Evolutionary conservation across 2,797 vertebrate genomes (phyloP), one percentile per base, ranked within the genome.

Genomic region (Sebastes flavidus): DNA sequence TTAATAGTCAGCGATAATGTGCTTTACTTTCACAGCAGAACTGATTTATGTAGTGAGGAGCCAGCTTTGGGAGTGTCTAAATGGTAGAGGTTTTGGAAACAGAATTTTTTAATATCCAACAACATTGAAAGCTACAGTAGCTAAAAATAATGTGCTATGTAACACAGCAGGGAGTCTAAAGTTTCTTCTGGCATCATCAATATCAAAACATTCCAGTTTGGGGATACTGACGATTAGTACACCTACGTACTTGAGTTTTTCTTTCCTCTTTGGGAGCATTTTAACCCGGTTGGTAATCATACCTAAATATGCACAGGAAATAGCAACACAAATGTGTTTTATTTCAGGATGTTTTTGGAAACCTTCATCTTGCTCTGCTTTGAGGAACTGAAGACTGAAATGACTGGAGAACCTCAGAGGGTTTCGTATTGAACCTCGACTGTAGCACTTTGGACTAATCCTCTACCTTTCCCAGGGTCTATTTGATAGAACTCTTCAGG

Each of bases 101-200:
- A 27, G 24, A 56, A 70, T 60, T 62, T 13, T 65, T 68, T 52
- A 63, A 72, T 36, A 72, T 56, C 63, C 22, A 49, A 24, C 67
- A 66, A 54, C 65, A 60, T 1, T 73, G 9, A n/a, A 62, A 79
- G 36, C 29, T 38, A 25, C 63, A 61, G 52, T 29, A 7, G 69
- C 80, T 80, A 73, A 78, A 83, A 78, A 82, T 70, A 73, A 69
- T n/a, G 30, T 59, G 65, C 30, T 36, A 22, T 62, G 42, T 72
- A 18, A 9, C 72, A 46, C 75, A 65, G 55, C 29, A 8, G 76
- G 61, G 63, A 32, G 62, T 72, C 62, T 24, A 30, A 58, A 52
- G 72, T 75, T 49, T 10, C 32, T 34, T 36, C 62, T 22, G 24
- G 8, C 34, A 7, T 75, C 38, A 25, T 42, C 32, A 42, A 42